Evolutionary conservation across 64 coral and sea anemone species (phyloP).

Genomic region (Dendrophyllia cribrosa): DNA sequence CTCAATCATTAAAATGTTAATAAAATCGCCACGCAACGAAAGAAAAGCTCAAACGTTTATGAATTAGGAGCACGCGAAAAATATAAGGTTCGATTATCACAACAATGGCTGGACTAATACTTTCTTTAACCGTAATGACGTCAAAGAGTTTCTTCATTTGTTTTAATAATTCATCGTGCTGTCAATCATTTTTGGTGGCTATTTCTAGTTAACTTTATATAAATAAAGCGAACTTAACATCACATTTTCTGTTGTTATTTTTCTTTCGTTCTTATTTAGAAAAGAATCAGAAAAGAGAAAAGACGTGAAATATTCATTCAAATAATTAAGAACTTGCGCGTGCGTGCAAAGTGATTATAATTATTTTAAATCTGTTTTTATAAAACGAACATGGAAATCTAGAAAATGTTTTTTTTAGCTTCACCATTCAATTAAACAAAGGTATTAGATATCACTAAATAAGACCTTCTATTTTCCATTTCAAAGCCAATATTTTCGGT

Average conservation of each 20-base stretch:
- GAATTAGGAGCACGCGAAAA: background rate
- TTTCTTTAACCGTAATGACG: constrained; percentile 1
- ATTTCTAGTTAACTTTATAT: background rate
- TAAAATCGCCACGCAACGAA: background rate
- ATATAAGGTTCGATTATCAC: background rate
- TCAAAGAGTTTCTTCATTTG: background rate
- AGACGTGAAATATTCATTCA: too few relatives aligned
- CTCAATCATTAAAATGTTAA: background rate
- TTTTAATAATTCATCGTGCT: background rate
- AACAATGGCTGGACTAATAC: background rate
- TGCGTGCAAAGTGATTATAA: too few relatives aligned
- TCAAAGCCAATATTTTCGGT: too few relatives aligned
- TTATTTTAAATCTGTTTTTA: too few relatives aligned
- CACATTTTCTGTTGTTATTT: background rate
- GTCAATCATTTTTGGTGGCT: background rate
- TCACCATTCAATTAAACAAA: too few relatives aligned
- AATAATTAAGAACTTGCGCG: too few relatives aligned
- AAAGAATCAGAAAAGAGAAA: too few relatives aligned
- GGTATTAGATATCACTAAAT: too few relatives aligned
- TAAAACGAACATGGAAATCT: too few relatives aligned
- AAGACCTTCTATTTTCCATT: too few relatives aligned
- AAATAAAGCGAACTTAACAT: background rate
- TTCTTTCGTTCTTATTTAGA: too few relatives aligned
- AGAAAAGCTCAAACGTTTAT: background rate
- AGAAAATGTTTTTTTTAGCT: too few relatives aligned